These are phyloP conservation scores for Plumapathes pennacea DNA, from an alignment of 92 coral and sea anemone species.

Conservation along the genomic window DNA sequence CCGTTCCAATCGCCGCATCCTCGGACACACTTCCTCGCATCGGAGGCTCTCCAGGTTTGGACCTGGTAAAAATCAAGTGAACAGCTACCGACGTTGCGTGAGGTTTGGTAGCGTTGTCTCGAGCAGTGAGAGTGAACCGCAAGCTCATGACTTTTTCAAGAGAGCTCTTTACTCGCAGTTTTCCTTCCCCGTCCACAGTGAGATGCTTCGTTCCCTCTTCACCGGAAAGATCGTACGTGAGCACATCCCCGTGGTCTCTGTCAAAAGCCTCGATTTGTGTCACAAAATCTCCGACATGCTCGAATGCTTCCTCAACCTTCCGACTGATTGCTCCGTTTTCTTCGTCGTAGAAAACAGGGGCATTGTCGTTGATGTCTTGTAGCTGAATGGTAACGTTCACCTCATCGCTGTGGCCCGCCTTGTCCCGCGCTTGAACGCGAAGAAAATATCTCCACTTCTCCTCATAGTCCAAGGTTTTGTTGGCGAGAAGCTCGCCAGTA, in stretches of 20 bases:
- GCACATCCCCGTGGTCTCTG: slow-evolving; percentile 41
- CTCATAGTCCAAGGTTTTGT: slow-evolving; percentile 61
- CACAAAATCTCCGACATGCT: slow-evolving; percentile 44
- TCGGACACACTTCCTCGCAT: slow-evolving; percentile 44
- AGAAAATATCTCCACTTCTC: slow-evolving; percentile 29
- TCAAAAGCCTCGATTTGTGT: slow-evolving; percentile 59
- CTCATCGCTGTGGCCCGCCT: slow-evolving; percentile 51
- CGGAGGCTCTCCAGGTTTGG: slow-evolving; percentile 39
- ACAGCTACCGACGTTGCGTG: slow-evolving; percentile 47
- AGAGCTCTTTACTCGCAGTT: slow-evolving; percentile 41
- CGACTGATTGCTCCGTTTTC: slow-evolving; percentile 23
- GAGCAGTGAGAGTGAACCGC: slow-evolving; percentile 46
- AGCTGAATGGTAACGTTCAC: slow-evolving; percentile 48
- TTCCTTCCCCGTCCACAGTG: slow-evolving; percentile 50
- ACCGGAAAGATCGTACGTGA: slow-evolving; percentile 49
- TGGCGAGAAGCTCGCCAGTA: slow-evolving; percentile 60
- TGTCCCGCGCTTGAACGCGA: slow-evolving; percentile 47
- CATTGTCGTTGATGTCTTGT: slow-evolving; percentile 64
- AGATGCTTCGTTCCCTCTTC: slow-evolving; percentile 39
- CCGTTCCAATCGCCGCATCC: slow-evolving; percentile 32
- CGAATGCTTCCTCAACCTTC: slow-evolving; percentile 35
- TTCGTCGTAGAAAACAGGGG: slow-evolving; percentile 53
- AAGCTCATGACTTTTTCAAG: slow-evolving; percentile 9
- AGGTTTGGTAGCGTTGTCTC: slow-evolving; percentile 59
- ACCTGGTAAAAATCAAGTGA: slow-evolving; percentile 41